phyloP scores from a whole-genome alignment of 2,888 invertebrate genomes.

The Panopea generosa region DNA sequence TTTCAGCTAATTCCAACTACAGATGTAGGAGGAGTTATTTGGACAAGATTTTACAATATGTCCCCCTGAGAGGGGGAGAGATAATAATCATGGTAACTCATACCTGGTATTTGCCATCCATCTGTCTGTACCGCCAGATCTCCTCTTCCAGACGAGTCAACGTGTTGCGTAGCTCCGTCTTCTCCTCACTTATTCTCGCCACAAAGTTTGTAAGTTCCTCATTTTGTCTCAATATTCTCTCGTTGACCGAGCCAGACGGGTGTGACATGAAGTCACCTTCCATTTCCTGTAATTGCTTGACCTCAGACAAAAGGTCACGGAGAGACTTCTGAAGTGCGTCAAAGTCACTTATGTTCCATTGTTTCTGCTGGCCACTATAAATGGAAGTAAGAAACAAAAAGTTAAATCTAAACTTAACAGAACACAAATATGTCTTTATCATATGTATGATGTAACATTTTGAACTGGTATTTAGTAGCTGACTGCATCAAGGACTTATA shows the following conservation, averaged over 20 bases:
- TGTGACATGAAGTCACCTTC: conserved; percentile 60
- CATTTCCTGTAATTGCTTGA: conserved; percentile 71
- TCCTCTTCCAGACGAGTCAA: conserved; percentile 76
- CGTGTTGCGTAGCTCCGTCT: conserved; percentile 75
- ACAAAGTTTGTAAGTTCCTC: conserved; percentile 78
- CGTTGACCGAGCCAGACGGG: conserved; percentile 68
- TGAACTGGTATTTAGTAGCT: too few relatives aligned
- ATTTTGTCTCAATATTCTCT: conserved; percentile 80
- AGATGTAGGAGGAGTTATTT: too few relatives aligned
- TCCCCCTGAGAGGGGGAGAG: neutral
- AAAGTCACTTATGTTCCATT: conserved; percentile 45
- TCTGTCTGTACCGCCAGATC: conserved; percentile 69
- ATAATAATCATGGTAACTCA: too few relatives aligned
- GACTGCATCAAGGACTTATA: too few relatives aligned
- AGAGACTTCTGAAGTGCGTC: conserved; percentile 61
- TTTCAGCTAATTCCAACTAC: too few relatives aligned
- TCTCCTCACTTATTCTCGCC: conserved; percentile 78
- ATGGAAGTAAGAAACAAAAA: conserved; percentile 11
- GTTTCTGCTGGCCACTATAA: conserved; percentile 13
- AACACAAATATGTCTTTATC: too few relatives aligned
- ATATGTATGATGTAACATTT: too few relatives aligned
- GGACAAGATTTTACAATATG: too few relatives aligned
- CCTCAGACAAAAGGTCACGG: conserved; percentile 69
- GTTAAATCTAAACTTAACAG: neutral
- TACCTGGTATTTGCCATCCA: conserved; percentile 63